Evolutionary conservation across 2,888 invertebrate species (phyloP).

Genomic region (Crematogaster levior): DNA sequence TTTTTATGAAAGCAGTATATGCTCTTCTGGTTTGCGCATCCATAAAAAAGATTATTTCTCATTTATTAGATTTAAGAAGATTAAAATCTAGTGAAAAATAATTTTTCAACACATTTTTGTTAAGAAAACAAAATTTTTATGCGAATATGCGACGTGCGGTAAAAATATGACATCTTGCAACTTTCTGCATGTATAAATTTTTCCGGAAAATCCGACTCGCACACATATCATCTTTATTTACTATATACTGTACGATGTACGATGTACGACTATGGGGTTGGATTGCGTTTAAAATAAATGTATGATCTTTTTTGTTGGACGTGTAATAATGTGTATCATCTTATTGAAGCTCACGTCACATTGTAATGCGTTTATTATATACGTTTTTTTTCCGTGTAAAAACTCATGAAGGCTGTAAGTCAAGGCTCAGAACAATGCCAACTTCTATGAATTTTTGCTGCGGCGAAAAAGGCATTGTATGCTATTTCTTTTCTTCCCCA

Average conservation of each 20-base stretch:
- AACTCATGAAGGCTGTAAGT: neutral
- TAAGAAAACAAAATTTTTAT: neutral
- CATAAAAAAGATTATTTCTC: neutral
- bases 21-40: neutral
- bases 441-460: conserved; percentile 13
- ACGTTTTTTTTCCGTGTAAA: neutral
- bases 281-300: conserved; percentile 15
- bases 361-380: neutral
- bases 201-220: neutral
- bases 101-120: neutral
- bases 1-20: neutral
- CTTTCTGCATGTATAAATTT: conserved; percentile 20
- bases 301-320: neutral
- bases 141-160: neutral
- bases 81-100: neutral
- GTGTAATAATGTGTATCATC: conserved; percentile 14
- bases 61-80: neutral
- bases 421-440: conserved; percentile 13
- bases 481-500: neutral
- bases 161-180: neutral
- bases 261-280: neutral
- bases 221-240: conserved; percentile 23
- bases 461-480: conserved; percentile 3
- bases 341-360: conserved; percentile 27
- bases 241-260: conserved; percentile 15